Conservation (phyloP, 2,797 vertebrate genomes). For the Vultur gryphus region DNA sequence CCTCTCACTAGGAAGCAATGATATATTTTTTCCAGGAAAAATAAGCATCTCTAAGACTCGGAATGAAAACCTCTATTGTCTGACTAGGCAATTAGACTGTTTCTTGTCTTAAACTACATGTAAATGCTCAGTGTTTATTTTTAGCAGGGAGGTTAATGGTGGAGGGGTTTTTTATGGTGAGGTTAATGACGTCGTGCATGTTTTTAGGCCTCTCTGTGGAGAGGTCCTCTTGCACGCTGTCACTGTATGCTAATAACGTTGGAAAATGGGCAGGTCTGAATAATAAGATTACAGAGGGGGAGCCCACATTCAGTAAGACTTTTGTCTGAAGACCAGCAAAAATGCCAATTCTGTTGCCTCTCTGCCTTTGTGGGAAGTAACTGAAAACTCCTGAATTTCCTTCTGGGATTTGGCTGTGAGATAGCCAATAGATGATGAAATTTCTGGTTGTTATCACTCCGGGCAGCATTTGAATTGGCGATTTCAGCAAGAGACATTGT, state of each 20-base stretch:
- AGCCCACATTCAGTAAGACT: background rate
- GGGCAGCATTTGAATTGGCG: background rate
- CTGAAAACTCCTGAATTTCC: background rate
- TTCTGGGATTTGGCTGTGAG: background rate
- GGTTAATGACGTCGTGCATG: background rate
- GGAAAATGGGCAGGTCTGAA: background rate
- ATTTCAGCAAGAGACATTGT: background rate
- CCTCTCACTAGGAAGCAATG: background rate
- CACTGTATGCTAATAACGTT: background rate
- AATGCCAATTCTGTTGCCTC: background rate
- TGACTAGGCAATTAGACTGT: background rate
- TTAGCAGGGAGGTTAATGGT: background rate
- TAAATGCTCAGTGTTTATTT: background rate
- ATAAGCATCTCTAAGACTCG: background rate
- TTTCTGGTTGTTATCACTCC: background rate
- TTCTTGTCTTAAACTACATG: background rate
- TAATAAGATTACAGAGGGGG: background rate
- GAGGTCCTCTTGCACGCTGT: background rate
- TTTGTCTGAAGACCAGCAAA: background rate
- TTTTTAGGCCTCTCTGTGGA: background rate
- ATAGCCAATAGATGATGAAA: background rate
- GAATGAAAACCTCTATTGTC: background rate
- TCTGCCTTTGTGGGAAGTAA: background rate
- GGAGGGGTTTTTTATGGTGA: rapidly evolving
- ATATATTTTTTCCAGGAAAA: background rate